Evolutionary conservation across 2,888 invertebrate species (phyloP).

Genomic region (Platycnemis pennipes): DNA sequence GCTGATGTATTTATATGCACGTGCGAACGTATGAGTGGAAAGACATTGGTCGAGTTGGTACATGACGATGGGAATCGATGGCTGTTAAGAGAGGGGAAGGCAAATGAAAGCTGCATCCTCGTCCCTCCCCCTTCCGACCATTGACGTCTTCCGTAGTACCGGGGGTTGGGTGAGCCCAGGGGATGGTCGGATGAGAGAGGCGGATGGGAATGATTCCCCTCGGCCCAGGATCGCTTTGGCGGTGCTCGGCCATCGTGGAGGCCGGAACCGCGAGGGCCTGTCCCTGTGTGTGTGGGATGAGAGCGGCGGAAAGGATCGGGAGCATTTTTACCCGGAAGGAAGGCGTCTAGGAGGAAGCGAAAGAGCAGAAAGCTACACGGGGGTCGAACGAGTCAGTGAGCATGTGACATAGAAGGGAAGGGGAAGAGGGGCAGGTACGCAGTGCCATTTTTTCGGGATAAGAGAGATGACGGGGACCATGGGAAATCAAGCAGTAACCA

Average conservation of each 20-base stretch:
- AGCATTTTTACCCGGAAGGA: background rate
- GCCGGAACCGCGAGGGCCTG: slow-evolving; percentile 13
- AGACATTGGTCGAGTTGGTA: slow-evolving; percentile 13
- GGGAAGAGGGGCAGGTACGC: background rate
- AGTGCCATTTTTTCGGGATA: background rate
- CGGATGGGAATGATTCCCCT: background rate
- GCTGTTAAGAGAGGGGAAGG: background rate
- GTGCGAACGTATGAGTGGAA: background rate
- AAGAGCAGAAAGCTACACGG: background rate
- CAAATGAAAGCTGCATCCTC: background rate
- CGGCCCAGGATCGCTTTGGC: slow-evolving; percentile 10
- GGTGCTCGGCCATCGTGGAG: background rate
- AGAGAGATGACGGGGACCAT: background rate
- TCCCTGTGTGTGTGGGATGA: background rate
- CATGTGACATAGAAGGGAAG: background rate
- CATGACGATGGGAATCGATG: background rate
- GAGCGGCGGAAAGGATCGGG: background rate
- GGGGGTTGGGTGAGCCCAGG: background rate
- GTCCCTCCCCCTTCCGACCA: background rate
- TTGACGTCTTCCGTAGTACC: no score
- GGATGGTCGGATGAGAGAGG: no score
- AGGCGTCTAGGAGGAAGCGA: background rate
- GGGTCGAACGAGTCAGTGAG: background rate
- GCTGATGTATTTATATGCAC: background rate
- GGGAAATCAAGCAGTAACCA: background rate